Conservation (phyloP, 2,888 invertebrate genomes). For the Temnothorax rugatulus region DNA sequence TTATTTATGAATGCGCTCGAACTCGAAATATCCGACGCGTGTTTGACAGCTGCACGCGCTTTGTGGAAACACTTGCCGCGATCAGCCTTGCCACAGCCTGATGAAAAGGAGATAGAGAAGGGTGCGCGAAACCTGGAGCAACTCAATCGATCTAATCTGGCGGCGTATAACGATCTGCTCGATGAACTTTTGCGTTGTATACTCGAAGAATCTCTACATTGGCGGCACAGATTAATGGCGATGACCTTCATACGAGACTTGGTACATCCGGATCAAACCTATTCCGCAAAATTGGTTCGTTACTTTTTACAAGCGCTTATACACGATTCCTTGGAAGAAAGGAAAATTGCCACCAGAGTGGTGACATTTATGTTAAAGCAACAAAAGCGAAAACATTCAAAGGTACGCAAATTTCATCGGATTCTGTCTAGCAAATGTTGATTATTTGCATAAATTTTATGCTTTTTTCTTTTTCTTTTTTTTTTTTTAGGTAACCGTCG, state of each 20-base stretch:
- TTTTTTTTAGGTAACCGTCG: slow-evolving; percentile 73
- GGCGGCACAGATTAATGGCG: slow-evolving; percentile 93
- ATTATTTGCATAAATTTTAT: neutral
- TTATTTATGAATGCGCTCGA: slow-evolving; percentile 90
- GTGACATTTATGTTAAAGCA: slow-evolving; percentile 90
- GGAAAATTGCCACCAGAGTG: slow-evolving; percentile 90
- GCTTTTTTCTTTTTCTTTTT: neutral
- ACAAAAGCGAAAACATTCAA: slow-evolving; percentile 89
- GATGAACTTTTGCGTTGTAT: slow-evolving; percentile 88
- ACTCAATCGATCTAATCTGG: slow-evolving; percentile 86
- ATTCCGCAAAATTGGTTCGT: slow-evolving; percentile 89
- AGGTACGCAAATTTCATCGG: slow-evolving; percentile 66
- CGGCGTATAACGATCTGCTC: slow-evolving; percentile 87
- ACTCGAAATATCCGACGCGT: slow-evolving; percentile 87
- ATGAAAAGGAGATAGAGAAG: slow-evolving; percentile 83
- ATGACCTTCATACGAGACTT: slow-evolving; percentile 91
- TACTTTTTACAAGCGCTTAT: slow-evolving; percentile 90
- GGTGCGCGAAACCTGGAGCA: slow-evolving; percentile 83
- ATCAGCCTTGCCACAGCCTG: slow-evolving; percentile 84
- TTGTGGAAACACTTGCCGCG: slow-evolving; percentile 86
- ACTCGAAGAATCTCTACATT: slow-evolving; percentile 89
- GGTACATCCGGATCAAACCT: slow-evolving; percentile 90
- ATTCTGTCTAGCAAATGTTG: neutral
- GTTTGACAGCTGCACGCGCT: slow-evolving; percentile 86
- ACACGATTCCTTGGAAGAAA: slow-evolving; percentile 93